Evolutionary conservation across 2,888 invertebrate species (phyloP).

Genomic region (Drosophila suboccidentalis): DNA sequence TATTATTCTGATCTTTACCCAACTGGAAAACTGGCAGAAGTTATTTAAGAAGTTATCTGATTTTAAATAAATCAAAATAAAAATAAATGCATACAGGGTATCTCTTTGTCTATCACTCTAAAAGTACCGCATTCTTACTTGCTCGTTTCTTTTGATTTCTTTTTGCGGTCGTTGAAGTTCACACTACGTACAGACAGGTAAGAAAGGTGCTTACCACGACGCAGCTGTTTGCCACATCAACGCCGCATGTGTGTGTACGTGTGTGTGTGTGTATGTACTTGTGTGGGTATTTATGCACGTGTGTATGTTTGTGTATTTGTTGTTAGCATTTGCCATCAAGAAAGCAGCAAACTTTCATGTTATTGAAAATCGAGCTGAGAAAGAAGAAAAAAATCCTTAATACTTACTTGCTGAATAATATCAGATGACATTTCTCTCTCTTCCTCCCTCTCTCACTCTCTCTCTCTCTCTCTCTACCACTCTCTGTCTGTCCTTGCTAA

Average conservation of each 20-base stretch:
- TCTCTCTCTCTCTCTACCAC: not conserved
- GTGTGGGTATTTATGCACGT: not conserved
- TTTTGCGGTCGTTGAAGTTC: constrained; percentile 61
- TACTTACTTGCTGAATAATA: constrained; percentile 67
- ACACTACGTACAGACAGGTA: constrained; percentile 42
- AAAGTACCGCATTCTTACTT: not conserved
- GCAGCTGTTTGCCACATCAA: constrained; percentile 71
- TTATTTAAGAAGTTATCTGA: too few species aligned
- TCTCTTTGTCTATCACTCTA: not conserved
- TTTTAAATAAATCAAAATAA: too few species aligned
- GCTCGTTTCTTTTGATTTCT: constrained; percentile 16
- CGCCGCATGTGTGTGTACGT: constrained; percentile 14
- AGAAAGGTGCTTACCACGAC: constrained; percentile 53
- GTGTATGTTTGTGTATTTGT: constrained; percentile 41
- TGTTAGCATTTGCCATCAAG: constrained; percentile 72
- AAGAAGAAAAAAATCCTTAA: constrained; percentile 60
- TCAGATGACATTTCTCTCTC: constrained; percentile 60
- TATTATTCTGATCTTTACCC: too few species aligned
- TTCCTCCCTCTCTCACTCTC: not conserved
- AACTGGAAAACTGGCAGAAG: too few species aligned
- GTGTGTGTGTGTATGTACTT: constrained; percentile 8
- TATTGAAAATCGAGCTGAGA: constrained; percentile 69
- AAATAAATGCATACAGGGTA: not conserved
- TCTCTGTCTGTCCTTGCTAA: constrained; percentile 52
- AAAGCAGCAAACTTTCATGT: constrained; percentile 71